These are phyloP conservation scores for Xylocampa areola DNA, from an alignment of 2,888 invertebrate genomes.

Conservation along the genomic window DNA sequence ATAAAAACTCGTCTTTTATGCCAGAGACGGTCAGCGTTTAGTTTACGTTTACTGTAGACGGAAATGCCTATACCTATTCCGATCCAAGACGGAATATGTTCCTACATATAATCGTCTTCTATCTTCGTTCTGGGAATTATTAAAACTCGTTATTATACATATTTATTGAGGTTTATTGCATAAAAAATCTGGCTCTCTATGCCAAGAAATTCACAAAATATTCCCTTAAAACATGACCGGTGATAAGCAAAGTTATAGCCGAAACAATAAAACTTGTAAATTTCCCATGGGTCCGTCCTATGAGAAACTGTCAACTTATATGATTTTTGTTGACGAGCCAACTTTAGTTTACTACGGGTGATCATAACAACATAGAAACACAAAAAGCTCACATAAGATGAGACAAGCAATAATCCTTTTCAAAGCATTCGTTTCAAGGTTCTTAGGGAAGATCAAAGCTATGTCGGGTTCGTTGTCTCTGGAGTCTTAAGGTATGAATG, in stretches of 20 bases:
- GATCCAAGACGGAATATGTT: no score
- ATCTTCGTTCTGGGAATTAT: no score
- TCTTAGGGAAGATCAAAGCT: constrained; percentile 60
- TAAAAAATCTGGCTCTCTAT: no score
- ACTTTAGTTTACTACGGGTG: constrained; percentile 17
- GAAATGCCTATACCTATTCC: no score
- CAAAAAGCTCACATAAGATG: constrained; percentile 20
- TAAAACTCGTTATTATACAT: no score
- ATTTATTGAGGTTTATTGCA: no score
- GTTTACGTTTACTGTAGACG: no score
- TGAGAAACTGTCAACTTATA: constrained; percentile 20
- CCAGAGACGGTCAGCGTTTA: no score
- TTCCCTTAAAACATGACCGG: not conserved
- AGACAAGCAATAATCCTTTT: constrained; percentile 52
- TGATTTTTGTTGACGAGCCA: constrained; percentile 22
- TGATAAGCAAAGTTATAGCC: not conserved
- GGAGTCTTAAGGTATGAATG: constrained; percentile 44
- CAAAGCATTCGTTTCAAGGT: constrained; percentile 61
- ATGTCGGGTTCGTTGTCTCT: constrained; percentile 54
- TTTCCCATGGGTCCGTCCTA: constrained; percentile 11
- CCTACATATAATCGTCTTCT: no score
- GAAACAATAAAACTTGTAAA: constrained; percentile 3
- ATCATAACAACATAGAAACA: constrained; percentile 28
- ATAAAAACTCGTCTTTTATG: constrained; percentile 2
- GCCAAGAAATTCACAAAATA: no score